These are phyloP conservation scores for Eriocheir sinensis DNA, from an alignment of 1,140 invertebrate genomes.

Conservation along the genomic window DNA sequence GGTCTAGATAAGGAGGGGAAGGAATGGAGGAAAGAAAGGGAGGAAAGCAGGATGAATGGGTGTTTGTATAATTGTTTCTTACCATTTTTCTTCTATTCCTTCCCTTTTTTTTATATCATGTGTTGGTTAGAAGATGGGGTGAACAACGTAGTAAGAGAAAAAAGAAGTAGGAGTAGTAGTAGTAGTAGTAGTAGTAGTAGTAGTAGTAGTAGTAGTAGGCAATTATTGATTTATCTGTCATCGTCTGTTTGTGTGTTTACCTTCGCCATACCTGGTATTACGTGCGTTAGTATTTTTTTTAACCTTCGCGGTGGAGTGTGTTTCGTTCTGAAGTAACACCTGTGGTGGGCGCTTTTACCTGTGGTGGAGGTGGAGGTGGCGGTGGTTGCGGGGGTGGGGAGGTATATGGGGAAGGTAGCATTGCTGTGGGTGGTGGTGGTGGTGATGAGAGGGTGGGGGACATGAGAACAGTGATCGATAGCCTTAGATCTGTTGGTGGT, in stretches of 20 bases:
- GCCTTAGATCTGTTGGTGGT: neutral
- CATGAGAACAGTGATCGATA: neutral
- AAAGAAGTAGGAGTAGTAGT: neutral
- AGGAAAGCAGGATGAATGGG: neutral
- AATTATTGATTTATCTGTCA: too few relatives aligned
- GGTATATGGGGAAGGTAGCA: neutral
- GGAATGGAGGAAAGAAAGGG: neutral
- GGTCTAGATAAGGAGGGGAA: neutral
- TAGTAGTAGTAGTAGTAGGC: neutral
- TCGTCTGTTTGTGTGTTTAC: neutral
- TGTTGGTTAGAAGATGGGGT: neutral
- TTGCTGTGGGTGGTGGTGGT: neutral
- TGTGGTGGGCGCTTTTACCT: neutral
- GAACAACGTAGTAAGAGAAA: neutral
- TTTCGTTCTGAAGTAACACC: too few relatives aligned
- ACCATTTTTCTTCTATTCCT: too few relatives aligned
- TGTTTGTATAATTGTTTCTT: neutral
- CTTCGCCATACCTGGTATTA: neutral
- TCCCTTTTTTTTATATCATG: neutral
- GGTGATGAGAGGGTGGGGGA: neutral
- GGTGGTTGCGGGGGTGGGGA: neutral
- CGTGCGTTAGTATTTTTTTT: neutral
- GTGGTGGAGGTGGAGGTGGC: neutral
- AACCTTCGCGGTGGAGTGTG: neutral
- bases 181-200: neutral